Evolutionary conservation across 2,888 invertebrate genomes (phyloP).

Genomic region (Sialis fuliginosa): DNA sequence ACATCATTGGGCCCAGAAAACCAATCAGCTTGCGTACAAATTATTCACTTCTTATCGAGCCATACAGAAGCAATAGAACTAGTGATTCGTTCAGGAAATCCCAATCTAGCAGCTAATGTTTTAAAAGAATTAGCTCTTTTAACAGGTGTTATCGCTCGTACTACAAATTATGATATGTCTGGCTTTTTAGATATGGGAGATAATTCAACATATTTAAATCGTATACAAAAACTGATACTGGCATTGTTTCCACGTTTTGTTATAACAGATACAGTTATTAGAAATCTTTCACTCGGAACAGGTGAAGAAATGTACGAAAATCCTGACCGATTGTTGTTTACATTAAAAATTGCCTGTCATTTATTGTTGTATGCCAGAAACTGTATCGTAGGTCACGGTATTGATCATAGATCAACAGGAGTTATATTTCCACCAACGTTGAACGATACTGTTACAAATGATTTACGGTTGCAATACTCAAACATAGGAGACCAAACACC

Average conservation of each 20-base stretch:
- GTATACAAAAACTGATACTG: slow-evolving; percentile 58
- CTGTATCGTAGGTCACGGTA: slow-evolving; percentile 35
- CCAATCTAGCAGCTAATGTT: slow-evolving; percentile 43
- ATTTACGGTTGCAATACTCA: slow-evolving; percentile 14
- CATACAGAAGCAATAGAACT: slow-evolving; percentile 69
- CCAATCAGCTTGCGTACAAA: slow-evolving; percentile 63
- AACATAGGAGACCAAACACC: slow-evolving; percentile 22
- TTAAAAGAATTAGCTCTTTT: slow-evolving; percentile 60
- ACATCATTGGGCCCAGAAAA: slow-evolving; percentile 72
- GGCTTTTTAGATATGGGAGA: slow-evolving; percentile 20
- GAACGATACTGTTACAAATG: slow-evolving; percentile 19
- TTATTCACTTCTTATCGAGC: slow-evolving; percentile 61
- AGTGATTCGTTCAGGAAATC: slow-evolving; percentile 51
- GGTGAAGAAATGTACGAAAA: slow-evolving; percentile 17
- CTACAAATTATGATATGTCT: slow-evolving; percentile 14
- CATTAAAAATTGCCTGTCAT: slow-evolving; percentile 50
- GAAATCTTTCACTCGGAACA: slow-evolving; percentile 21
- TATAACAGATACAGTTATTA: slow-evolving; percentile 23
- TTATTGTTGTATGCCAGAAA: slow-evolving; percentile 53
- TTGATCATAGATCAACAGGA: slow-evolving; percentile 31
- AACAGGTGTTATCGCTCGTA: slow-evolving; percentile 35
- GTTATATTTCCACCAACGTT: slow-evolving; percentile 34
- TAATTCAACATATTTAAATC: slow-evolving; percentile 38
- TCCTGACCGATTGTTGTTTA: slow-evolving; percentile 25
- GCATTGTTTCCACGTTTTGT: slow-evolving; percentile 55